phyloP scores from a whole-genome alignment of 2,888 invertebrate genomes.

The Ecdyonurus torrentis region DNA sequence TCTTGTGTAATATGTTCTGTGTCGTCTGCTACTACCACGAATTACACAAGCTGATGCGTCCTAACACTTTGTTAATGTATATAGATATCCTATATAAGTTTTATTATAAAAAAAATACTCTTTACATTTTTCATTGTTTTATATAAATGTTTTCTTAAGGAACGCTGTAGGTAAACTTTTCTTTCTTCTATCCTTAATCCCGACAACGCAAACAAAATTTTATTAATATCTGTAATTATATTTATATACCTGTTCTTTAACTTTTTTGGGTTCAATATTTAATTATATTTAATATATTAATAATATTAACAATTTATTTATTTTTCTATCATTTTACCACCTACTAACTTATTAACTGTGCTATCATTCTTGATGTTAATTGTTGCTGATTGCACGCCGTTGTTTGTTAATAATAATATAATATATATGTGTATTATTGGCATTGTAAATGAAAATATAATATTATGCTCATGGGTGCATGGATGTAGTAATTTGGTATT shows the following conservation, averaged over 20 bases:
- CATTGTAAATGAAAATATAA: neutral
- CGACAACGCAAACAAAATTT: neutral
- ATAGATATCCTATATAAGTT: neutral
- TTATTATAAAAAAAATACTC: too few species aligned
- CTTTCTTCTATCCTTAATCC: too few species aligned
- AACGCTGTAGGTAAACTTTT: neutral
- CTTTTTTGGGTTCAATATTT: neutral
- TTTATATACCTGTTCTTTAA: too few species aligned
- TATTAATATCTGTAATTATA: neutral
- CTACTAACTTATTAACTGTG: neutral
- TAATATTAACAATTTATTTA: neutral
- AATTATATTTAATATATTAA: too few species aligned
- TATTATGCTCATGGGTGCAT: neutral
- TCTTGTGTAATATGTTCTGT: neutral
- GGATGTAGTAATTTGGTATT: neutral
- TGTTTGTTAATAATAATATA: too few species aligned
- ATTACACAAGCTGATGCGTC: conserved; percentile 1
- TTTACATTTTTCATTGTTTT: too few species aligned
- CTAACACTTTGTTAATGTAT: neutral
- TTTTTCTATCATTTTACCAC: neutral
- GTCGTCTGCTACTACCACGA: conserved; percentile 2
- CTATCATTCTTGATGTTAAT: neutral
- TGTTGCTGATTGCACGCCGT: neutral
- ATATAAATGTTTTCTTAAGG: too few species aligned
- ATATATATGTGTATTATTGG: too few species aligned